A percentile compares a stretch with the other conserved stretches of the same genome.
Conservation (phyloP, 2,113 vertebrate genomes). For the Chascanopsetta lugubris region DNA sequence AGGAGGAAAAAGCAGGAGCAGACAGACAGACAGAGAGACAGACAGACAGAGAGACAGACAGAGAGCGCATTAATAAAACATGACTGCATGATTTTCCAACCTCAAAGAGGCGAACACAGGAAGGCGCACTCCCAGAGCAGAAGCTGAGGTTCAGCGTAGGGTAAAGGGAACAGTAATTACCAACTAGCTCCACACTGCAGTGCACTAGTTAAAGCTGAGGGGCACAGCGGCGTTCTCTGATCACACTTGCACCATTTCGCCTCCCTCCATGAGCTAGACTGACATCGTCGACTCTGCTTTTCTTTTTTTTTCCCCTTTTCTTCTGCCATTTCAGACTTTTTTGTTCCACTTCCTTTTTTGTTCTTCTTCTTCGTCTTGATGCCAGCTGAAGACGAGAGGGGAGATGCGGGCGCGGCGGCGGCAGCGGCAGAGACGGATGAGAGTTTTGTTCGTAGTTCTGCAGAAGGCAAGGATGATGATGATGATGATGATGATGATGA, state of each 20-base stretch:
- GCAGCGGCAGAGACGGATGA: background rate
- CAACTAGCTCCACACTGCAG: slow-evolving; percentile 66
- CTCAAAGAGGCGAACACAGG: slow-evolving; percentile 78
- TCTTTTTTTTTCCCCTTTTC: too few species aligned
- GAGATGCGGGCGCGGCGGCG: background rate
- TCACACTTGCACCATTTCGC: slow-evolving; percentile 44
- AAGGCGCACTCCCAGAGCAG: slow-evolving; percentile 67
- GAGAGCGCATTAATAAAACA: slow-evolving; percentile 80
- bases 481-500: too few species aligned
- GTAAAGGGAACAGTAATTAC: slow-evolving; percentile 76
- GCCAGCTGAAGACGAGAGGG: slow-evolving; percentile 41
- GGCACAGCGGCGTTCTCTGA: slow-evolving; percentile 52
- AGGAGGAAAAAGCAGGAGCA: slow-evolving; percentile 36
- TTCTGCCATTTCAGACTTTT: slow-evolving; percentile 13
- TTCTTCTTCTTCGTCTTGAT: slow-evolving; percentile 36
- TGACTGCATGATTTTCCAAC: slow-evolving; percentile 79
- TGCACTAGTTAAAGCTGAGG: slow-evolving; percentile 60
- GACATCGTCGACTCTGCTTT: slow-evolving; percentile 27
- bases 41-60: slow-evolving; percentile 47
- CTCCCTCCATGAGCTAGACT: slow-evolving; percentile 23
- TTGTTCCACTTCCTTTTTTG: background rate
- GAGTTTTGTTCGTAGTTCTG: slow-evolving; percentile 22
- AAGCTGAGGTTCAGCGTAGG: slow-evolving; percentile 76
- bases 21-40: slow-evolving; percentile 13
- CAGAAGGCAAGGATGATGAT: slow-evolving; percentile 42